These are phyloP conservation scores for Pararge aegeria DNA, from an alignment of 1,140 invertebrate species.

Conservation along the genomic window DNA sequence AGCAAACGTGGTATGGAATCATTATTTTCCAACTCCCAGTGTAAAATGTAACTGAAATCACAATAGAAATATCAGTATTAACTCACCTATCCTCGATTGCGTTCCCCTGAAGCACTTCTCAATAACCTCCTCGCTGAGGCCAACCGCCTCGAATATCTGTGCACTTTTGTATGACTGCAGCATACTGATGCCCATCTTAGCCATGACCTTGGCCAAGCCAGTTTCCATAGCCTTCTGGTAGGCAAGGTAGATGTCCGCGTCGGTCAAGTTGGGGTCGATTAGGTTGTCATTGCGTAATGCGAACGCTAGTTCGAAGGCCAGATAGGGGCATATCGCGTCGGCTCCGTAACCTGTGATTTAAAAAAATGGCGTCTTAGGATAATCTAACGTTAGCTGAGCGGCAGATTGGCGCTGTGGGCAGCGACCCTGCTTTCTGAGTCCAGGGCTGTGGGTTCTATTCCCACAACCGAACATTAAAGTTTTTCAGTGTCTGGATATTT, in stretches of 20 bases:
- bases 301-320: slow-evolving; percentile 95
- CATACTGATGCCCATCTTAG: slow-evolving; percentile 99
- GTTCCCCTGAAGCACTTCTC: slow-evolving; percentile 97
- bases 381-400: no score
- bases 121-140: slow-evolving; percentile 94
- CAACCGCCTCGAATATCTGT: slow-evolving; percentile 99
- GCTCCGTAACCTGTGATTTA: slow-evolving; percentile 90
- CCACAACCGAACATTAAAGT: no score
- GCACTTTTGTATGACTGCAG: slow-evolving; percentile 99
- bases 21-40: no score
- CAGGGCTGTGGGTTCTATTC: no score
- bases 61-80: no score
- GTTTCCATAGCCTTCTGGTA: slow-evolving; percentile 86
- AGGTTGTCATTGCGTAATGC: slow-evolving; percentile 91
- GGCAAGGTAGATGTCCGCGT: slow-evolving; percentile 91
- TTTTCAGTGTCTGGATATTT: no score
- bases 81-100: slow-evolving; percentile 89
- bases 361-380: no score
- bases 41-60: background rate
- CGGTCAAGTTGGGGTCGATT: slow-evolving; percentile 86
- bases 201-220: slow-evolving; percentile 96
- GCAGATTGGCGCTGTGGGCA: no score
- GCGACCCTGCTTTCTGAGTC: no score
- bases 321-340: slow-evolving; percentile 98
- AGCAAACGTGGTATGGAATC: no score